Percentiles rank a stretch among this genome's conserved stretches.
These are phyloP conservation scores for Pteronotus mesoamericanus DNA, from an alignment of 2,797 vertebrate species.

Conservation along the genomic window DNA sequence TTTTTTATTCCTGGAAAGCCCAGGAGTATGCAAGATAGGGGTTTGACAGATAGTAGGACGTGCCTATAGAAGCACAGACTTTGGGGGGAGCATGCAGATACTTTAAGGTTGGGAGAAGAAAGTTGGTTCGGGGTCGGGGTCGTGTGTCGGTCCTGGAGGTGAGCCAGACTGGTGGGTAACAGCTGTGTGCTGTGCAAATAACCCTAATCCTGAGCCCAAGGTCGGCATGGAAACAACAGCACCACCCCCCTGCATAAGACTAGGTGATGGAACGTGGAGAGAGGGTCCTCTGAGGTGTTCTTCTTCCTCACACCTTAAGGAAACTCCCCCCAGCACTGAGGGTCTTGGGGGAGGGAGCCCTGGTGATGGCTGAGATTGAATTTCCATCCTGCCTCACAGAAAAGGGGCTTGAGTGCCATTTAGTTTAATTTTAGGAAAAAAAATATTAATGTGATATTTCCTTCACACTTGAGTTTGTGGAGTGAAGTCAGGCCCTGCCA, in stretches of 20 bases:
- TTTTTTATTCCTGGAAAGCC: not conserved
- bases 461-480: not conserved
- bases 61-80: not conserved
- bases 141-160: not conserved
- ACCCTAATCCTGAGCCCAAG: not conserved
- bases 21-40: not conserved
- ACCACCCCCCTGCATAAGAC: too few species aligned
- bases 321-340: fast-evolving
- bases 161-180: not conserved
- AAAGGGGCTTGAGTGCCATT: not conserved
- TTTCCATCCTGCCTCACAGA: not conserved
- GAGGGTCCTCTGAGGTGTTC: not conserved
- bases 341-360: not conserved
- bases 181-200: fast-evolving
- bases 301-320: not conserved
- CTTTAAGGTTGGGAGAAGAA: not conserved
- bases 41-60: not conserved
- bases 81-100: not conserved
- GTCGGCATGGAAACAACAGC: not conserved
- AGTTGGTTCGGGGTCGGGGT: not conserved
- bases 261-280: not conserved
- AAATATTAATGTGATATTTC: not conserved
- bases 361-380: not conserved
- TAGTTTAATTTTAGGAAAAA: not conserved
- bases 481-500: not conserved